Evolutionary conservation across 2,797 vertebrate genomes (phyloP).

Genomic region (Ctenosaura bakeri): DNA sequence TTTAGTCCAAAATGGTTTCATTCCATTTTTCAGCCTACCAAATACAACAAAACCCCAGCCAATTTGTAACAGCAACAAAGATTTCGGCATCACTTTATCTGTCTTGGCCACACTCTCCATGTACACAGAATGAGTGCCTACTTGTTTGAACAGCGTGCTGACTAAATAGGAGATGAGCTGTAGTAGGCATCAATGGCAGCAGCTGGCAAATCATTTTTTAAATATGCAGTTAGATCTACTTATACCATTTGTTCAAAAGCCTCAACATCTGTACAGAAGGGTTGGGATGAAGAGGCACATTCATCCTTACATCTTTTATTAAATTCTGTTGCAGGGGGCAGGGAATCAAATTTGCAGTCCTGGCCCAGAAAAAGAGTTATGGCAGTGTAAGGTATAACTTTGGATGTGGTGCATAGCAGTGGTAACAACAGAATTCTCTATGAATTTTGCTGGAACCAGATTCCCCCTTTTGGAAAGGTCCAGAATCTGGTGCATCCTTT

Average conservation of each 20-base stretch:
- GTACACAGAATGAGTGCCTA: conserved; percentile 53
- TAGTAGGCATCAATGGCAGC: conserved; percentile 60
- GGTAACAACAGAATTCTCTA: no score
- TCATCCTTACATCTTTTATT: conserved; percentile 18
- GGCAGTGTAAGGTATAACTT: no score
- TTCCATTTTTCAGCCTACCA: background rate
- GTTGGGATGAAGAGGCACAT: conserved; percentile 23
- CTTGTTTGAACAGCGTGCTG: conserved; percentile 64
- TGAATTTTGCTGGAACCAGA: no score
- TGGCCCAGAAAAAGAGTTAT: no score
- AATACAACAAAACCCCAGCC: background rate
- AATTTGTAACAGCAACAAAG: background rate
- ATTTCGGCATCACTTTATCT: background rate
- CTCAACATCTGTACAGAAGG: conserved; percentile 45
- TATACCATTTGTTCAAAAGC: conserved; percentile 51
- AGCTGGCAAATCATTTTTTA: conserved; percentile 63
- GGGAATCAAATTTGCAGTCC: background rate
- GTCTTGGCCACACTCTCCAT: background rate
- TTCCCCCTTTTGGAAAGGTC: no score
- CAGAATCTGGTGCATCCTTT: no score
- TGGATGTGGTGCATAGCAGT: no score
- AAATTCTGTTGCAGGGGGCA: background rate
- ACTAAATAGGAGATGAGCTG: conserved; percentile 60
- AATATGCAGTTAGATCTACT: conserved; percentile 65
- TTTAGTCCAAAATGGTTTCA: background rate